Conservation (phyloP, 2,113 vertebrate species). For the Raphicerus campestris region DNA sequence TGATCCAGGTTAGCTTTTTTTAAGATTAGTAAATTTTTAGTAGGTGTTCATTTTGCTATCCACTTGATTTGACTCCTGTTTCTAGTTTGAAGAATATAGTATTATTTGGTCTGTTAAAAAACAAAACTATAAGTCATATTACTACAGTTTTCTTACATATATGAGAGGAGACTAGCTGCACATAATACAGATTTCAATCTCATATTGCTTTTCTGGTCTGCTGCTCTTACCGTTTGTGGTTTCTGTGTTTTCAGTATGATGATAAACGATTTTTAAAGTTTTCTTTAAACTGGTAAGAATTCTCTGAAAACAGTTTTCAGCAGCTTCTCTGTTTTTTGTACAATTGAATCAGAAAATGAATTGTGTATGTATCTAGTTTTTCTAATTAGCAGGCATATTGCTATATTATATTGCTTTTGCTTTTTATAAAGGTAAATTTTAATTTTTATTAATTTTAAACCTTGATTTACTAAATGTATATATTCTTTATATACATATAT, state of each 20-base stretch:
- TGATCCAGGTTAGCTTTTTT: not conserved
- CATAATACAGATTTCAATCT: slow-evolving; percentile 10
- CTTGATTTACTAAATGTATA: not conserved
- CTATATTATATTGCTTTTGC: not conserved
- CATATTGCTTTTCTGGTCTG: slow-evolving; percentile 5
- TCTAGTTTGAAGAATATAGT: not conserved
- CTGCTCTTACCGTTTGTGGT: not conserved
- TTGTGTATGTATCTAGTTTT: not conserved
- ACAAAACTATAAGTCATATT: slow-evolving; percentile 6
- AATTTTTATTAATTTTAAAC: not conserved
- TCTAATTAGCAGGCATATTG: slow-evolving; percentile 1
- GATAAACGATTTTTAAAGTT: not conserved
- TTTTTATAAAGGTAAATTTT: slow-evolving; percentile 8
- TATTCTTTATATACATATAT: not conserved
- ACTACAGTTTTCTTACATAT: not conserved
- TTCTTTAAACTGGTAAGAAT: not conserved
- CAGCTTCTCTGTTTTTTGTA: not conserved
- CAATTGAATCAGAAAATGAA: not conserved
- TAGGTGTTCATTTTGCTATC: not conserved
- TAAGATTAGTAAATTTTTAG: not conserved
- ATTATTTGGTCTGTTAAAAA: not conserved
- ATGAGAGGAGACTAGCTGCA: not conserved
- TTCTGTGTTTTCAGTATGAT: slow-evolving; percentile 26
- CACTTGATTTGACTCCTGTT: not conserved
- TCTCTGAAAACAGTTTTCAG: slow-evolving; percentile 8